Conservation (phyloP, 2,113 vertebrate species). For the Rhabdornis inornatus region DNA sequence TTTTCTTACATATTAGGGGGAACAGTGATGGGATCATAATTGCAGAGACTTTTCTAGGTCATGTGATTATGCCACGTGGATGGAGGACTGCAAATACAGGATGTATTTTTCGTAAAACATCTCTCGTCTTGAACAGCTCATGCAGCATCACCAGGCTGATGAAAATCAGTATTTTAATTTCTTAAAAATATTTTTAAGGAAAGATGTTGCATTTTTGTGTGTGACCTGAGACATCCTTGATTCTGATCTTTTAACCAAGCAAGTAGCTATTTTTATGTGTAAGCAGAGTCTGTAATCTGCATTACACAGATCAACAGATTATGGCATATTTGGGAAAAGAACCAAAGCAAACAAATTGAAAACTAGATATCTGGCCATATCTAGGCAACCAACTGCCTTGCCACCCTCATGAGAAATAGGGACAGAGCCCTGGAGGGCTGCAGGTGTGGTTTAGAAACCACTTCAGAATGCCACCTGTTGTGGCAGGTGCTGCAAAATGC, state of each 20-base stretch:
- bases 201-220: neutral
- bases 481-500: neutral
- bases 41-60: neutral
- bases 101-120: neutral
- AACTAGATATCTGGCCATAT: neutral
- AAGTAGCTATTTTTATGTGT: neutral
- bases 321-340: neutral
- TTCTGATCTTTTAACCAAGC: neutral
- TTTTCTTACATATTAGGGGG: neutral
- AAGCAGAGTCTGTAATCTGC: neutral
- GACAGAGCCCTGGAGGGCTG: neutral
- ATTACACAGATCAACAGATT: neutral
- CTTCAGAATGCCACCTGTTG: neutral
- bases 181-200: neutral
- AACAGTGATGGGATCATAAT: neutral
- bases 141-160: neutral
- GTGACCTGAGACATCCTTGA: neutral
- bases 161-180: neutral
- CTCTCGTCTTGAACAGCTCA: neutral
- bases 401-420: neutral
- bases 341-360: neutral
- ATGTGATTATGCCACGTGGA: neutral
- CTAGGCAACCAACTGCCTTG: neutral
- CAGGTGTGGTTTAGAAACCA: neutral
- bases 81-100: neutral